A percentile compares a stretch with the other conserved stretches of the same genome.
Conservation (phyloP, 2,888 invertebrate species). For the Parascotia fuliginaria region DNA sequence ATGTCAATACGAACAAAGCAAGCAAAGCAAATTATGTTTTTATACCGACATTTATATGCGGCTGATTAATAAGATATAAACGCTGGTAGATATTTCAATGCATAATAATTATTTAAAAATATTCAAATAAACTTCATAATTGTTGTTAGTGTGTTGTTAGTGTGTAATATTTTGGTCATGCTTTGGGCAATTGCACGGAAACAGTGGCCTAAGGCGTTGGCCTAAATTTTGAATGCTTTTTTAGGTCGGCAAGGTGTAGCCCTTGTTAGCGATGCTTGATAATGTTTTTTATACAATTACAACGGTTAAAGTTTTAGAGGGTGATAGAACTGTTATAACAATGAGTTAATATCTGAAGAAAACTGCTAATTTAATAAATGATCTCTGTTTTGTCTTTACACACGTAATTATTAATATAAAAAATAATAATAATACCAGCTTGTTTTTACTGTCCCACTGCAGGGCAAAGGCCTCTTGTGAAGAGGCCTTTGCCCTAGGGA, state of each 20-base stretch:
- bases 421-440: too few relatives aligned
- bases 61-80: constrained; percentile 22
- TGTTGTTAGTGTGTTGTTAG: not conserved
- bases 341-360: too few relatives aligned
- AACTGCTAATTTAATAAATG: too few relatives aligned
- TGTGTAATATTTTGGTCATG: constrained; percentile 1
- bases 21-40: not conserved
- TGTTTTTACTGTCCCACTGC: too few relatives aligned
- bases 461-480: too few relatives aligned
- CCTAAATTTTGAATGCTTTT: constrained; percentile 10
- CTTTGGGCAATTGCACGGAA: constrained; percentile 10
- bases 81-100: constrained; percentile 20
- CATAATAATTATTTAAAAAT: constrained; percentile 12
- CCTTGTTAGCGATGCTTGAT: not conserved
- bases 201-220: constrained; percentile 4
- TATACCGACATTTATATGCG: constrained; percentile 13
- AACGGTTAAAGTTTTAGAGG: too few relatives aligned
- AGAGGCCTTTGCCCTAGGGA: too few relatives aligned
- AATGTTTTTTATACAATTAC: not conserved
- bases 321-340: too few relatives aligned
- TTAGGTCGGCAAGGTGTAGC: constrained; percentile 3
- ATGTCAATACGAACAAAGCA: too few relatives aligned
- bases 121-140: constrained; percentile 13
- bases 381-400: too few relatives aligned
- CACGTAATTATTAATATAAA: too few relatives aligned